Evolutionary conservation across 2,797 vertebrate species (phyloP).

Genomic region (Nothura maculosa): DNA sequence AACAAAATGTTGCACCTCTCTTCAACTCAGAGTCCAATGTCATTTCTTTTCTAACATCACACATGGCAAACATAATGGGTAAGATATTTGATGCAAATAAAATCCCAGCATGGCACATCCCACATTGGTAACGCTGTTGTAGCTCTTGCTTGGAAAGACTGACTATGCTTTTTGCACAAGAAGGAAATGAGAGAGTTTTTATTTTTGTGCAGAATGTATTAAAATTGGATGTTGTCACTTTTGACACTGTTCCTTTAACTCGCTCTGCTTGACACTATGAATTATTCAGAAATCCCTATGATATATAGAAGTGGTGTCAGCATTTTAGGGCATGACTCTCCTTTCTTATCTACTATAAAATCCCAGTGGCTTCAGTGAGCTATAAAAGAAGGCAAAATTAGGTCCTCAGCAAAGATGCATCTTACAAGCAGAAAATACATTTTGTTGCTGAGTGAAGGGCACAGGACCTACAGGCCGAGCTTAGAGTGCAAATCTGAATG

Average conservation of each 20-base stretch:
- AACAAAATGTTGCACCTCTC: neutral
- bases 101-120: fast-evolving
- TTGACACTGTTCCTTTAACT: slow-evolving; percentile 60
- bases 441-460: neutral
- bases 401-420: slow-evolving; percentile 12
- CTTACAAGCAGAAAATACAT: slow-evolving; percentile 14
- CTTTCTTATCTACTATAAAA: slow-evolving; percentile 57
- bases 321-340: slow-evolving; percentile 62
- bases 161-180: neutral
- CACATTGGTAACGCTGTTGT: neutral
- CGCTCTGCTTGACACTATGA: slow-evolving; percentile 52
- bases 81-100: fast-evolving
- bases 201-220: neutral
- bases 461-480: neutral
- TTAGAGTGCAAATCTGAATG: neutral
- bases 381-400: slow-evolving; percentile 55
- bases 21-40: neutral
- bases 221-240: slow-evolving; percentile 7
- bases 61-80: neutral
- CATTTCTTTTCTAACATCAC: neutral
- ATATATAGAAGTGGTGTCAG: slow-evolving; percentile 65
- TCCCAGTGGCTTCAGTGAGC: slow-evolving; percentile 45
- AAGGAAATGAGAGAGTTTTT: neutral
- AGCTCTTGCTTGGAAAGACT: neutral
- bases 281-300: slow-evolving; percentile 68